These are phyloP conservation scores for Sarotherodon lohbergeri DNA, from an alignment of 2,113 vertebrate genomes.

Conservation along the genomic window DNA sequence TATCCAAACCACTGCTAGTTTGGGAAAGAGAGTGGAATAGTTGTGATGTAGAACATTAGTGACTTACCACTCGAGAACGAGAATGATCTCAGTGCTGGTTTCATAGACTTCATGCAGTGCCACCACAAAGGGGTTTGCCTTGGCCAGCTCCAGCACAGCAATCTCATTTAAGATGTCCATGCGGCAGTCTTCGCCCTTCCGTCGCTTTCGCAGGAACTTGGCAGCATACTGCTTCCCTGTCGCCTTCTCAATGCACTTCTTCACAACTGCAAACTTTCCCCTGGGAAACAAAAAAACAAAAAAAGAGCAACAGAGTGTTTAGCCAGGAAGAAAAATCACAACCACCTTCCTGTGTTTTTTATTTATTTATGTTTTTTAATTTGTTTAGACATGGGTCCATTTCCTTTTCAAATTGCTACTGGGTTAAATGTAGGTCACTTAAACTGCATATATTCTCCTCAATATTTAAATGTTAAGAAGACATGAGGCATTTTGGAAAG, in stretches of 20 bases:
- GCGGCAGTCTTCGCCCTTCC: constrained; percentile 90
- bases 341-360: not conserved
- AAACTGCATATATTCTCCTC: not conserved
- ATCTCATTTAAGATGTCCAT: constrained; percentile 93
- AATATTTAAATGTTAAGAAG: not conserved
- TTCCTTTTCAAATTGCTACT: not conserved
- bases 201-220: constrained; percentile 91
- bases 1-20: fast-evolving
- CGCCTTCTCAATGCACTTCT: constrained; percentile 88
- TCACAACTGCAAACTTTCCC: constrained; percentile 96
- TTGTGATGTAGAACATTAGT: not conserved
- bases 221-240: constrained; percentile 89
- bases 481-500: not conserved
- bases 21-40: not conserved
- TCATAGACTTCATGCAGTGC: constrained; percentile 92
- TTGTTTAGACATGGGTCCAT: not conserved
- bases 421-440: not conserved
- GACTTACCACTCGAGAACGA: constrained; percentile 91
- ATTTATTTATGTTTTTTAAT: not conserved
- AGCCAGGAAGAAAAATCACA: constrained; percentile 6
- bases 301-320: not conserved
- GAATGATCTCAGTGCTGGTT: constrained; percentile 85
- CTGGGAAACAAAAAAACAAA: constrained; percentile 55
- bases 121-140: constrained; percentile 84
- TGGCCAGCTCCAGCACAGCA: constrained; percentile 86